Evolutionary conservation across 2,888 invertebrate species (phyloP), one percentile per base, ranked within the genome.

Genomic region (Eueremaeus valkanovi): DNA sequence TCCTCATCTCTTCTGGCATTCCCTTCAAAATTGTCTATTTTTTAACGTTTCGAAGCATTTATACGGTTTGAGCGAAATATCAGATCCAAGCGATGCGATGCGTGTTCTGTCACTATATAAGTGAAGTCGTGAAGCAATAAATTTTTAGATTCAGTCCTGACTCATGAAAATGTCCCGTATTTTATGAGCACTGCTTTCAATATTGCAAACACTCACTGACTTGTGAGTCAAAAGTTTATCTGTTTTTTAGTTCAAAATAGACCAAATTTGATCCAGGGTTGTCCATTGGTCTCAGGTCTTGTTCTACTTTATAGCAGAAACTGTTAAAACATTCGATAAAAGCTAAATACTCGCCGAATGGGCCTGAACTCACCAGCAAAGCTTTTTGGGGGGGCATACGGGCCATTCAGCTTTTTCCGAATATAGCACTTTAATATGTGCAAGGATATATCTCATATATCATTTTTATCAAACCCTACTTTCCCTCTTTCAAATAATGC

Each of bases 71-170:
- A 21, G 11, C 8, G 24, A 58, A n/a, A n/a, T n/a, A n/a, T 36
- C 36, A 36, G 11, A 8, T 36, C 36, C 36, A 36, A 29, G 16
- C 3, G 36, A 11, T 45, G 13, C 24, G 29, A 45, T 70, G 45
- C 66, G 58, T 70, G 42, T 70, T 70, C 42, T 70, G 40, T 70
- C 70, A 70, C 42, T 70, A 42, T 70, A 45, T 70, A 45, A 70
- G 24, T 70, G 70, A 45, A 70, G 45, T 63, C 58, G 24, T 13
- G 45, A 70, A 16, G 6, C 45, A 42, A 27, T 27, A 70, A 70
- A 27, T 70, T 16, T 70, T 70, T 24, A 27, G 70, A 70, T 70
- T 45, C 70, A 70, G 70, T 70, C 70, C 45, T 21, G 70, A 70
- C 40, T 70, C 24, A 27, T 24, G 31, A 33, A 66, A 66, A 66